A percentile compares a stretch with the other conserved stretches of the same genome.
phyloP scores from a whole-genome alignment of 2,888 invertebrate species.

The Nudaria mundana region DNA sequence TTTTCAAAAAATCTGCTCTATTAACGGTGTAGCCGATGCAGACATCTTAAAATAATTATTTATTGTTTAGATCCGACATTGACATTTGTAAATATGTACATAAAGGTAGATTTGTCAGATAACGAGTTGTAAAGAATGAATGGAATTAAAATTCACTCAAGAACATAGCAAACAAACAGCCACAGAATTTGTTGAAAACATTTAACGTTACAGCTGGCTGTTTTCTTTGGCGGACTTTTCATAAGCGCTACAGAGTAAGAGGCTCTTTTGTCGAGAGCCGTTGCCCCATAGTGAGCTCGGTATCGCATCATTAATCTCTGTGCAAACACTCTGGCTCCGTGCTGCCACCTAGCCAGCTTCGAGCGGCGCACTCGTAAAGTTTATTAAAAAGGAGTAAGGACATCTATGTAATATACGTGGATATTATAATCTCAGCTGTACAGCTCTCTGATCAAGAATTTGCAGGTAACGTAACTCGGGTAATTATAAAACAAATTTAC shows the following conservation, averaged over 20 bases:
- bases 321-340: slow-evolving; percentile 54
- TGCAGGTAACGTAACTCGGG: slow-evolving; percentile 30
- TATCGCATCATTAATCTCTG: slow-evolving; percentile 75
- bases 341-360: slow-evolving; percentile 31
- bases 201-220: slow-evolving; percentile 29
- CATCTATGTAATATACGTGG: too few species aligned
- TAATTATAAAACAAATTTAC: slow-evolving; percentile 28
- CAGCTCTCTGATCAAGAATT: slow-evolving; percentile 28
- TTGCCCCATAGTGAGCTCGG: slow-evolving; percentile 53
- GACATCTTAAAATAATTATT: too few species aligned
- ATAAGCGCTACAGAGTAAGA: slow-evolving; percentile 65
- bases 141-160: too few species aligned
- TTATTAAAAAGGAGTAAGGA: slow-evolving; percentile 27
- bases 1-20: too few species aligned
- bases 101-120: too few species aligned
- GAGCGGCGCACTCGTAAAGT: slow-evolving; percentile 22
- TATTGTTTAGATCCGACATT: too few species aligned
- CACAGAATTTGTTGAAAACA: slow-evolving; percentile 14
- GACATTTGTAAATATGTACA: too few species aligned
- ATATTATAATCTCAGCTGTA: too few species aligned
- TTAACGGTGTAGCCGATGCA: too few species aligned
- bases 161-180: too few species aligned
- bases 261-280: slow-evolving; percentile 69
- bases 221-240: slow-evolving; percentile 55
- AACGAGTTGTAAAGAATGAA: too few species aligned